phyloP scores from a whole-genome alignment of 2,113 vertebrate species.

The Galeopterus variegatus region DNA sequence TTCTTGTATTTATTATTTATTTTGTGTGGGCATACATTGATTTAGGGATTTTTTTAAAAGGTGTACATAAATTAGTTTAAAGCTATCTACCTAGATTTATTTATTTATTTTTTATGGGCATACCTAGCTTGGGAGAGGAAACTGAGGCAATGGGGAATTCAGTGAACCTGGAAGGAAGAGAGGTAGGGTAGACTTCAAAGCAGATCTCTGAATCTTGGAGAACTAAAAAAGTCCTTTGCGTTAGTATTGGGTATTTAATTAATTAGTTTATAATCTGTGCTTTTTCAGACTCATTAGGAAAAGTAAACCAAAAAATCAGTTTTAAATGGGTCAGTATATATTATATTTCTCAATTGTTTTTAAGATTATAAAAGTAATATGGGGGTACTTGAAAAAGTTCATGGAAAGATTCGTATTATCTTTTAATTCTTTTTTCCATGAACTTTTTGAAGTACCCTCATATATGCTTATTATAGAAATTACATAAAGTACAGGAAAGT shows the following conservation, averaged over 20 bases:
- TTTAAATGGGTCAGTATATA: slow-evolving; percentile 36
- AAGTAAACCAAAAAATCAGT: slow-evolving; percentile 26
- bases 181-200: not conserved
- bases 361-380: not conserved
- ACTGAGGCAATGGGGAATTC: not conserved
- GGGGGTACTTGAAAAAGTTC: too few species aligned
- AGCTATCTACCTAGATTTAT: not conserved
- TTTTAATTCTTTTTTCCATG: too few species aligned
- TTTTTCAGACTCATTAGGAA: slow-evolving; percentile 48
- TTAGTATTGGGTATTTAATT: not conserved
- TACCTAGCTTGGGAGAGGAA: not conserved
- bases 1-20: not conserved
- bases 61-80: not conserved
- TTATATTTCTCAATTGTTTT: slow-evolving; percentile 32
- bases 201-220: not conserved
- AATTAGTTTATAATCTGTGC: not conserved
- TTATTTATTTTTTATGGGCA: not conserved
- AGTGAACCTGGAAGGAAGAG: not conserved
- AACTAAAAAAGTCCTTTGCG: not conserved
- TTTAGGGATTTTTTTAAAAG: not conserved
- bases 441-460: too few species aligned
- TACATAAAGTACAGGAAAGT: not conserved
- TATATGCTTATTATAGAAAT: slow-evolving; percentile 20
- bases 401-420: too few species aligned
- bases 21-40: not conserved